These are phyloP conservation scores for Acanthochromis polyacanthus DNA, from an alignment of 2,113 vertebrate species.

Conservation along the genomic window DNA sequence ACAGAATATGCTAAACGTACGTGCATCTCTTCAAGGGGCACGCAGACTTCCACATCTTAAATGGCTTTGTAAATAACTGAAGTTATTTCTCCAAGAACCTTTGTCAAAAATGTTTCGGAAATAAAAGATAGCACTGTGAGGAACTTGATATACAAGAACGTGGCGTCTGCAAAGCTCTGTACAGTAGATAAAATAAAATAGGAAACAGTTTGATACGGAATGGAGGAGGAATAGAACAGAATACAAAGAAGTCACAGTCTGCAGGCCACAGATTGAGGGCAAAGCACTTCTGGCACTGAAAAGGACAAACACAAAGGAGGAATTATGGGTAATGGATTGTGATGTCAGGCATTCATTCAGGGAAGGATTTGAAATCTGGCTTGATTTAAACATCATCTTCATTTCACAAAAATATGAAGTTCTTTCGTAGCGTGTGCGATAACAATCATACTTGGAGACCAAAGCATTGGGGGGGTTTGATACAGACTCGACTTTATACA, in stretches of 20 bases:
- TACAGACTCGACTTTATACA: neutral
- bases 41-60: neutral
- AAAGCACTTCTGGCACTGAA: conserved; percentile 37
- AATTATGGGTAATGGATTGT: conserved; percentile 42
- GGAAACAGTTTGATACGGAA: conserved; percentile 19
- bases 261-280: conserved; percentile 35
- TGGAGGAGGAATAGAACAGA: neutral
- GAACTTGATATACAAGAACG: neutral
- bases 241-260: conserved; percentile 30
- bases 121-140: neutral
- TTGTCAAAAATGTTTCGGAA: neutral
- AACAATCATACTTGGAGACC: conserved; percentile 16
- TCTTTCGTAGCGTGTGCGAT: conserved; percentile 9
- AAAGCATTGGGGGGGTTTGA: neutral
- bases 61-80: conserved; percentile 6
- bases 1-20: neutral
- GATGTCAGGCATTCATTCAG: conserved; percentile 14
- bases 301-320: conserved; percentile 44
- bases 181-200: conserved; percentile 24
- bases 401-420: conserved; percentile 28
- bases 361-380: conserved; percentile 25
- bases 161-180: conserved; percentile 3
- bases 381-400: conserved; percentile 30
- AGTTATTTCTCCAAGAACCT: neutral
- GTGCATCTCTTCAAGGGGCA: neutral